Conservation (phyloP, 2,113 vertebrate genomes). For the Rhegmatorhina hoffmannsi region DNA sequence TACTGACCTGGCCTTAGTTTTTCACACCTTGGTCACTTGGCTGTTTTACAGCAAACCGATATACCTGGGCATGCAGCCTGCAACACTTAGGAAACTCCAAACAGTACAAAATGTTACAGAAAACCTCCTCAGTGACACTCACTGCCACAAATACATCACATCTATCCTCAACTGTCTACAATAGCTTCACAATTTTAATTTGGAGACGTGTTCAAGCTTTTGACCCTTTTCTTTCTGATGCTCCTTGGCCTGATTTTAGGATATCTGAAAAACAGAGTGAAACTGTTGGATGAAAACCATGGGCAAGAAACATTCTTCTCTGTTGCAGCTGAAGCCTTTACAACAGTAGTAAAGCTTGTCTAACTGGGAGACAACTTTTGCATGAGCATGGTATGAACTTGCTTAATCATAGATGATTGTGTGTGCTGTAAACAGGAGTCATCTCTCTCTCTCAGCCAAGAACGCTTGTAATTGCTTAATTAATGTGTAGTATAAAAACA, state of each 20-base stretch:
- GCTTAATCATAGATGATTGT: slow-evolving; percentile 13
- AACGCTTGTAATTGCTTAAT: background rate
- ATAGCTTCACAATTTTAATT: slow-evolving; percentile 25
- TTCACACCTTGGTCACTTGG: slow-evolving; percentile 70
- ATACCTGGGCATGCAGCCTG: slow-evolving; percentile 65
- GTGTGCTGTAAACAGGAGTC: slow-evolving; percentile 37
- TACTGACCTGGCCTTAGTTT: slow-evolving; percentile 71
- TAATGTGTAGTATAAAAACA: background rate
- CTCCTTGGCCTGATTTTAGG: background rate
- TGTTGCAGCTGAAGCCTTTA: background rate
- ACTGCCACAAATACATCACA: slow-evolving; percentile 24
- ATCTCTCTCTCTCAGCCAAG: background rate
- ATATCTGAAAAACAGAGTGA: background rate
- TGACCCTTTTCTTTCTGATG: slow-evolving; percentile 5
- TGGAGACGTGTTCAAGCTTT: slow-evolving; percentile 17
- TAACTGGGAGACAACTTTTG: background rate
- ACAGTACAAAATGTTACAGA: slow-evolving; percentile 56
- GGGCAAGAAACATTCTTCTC: background rate
- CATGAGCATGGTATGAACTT: background rate
- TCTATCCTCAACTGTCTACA: slow-evolving; percentile 25
- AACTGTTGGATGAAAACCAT: background rate
- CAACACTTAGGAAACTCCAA: slow-evolving; percentile 60
- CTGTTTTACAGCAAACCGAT: slow-evolving; percentile 58
- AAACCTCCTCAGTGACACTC: slow-evolving; percentile 29
- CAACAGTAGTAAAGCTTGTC: background rate